Evolutionary conservation across 1,140 invertebrate genomes (phyloP).

Genomic region (Brachionus paranguensis): DNA sequence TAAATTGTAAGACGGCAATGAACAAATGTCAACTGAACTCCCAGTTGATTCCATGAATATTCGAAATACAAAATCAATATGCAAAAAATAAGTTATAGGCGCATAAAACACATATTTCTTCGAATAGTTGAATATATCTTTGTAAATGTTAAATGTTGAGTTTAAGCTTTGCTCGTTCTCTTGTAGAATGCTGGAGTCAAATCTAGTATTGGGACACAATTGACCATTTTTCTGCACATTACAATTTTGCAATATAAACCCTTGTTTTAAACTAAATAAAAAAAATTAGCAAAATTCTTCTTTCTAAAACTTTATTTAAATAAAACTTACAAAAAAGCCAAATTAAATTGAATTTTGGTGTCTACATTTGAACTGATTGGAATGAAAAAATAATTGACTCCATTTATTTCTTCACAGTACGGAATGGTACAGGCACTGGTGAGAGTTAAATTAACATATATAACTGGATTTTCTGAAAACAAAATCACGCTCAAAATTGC

Average conservation of each 20-base stretch:
- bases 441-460: not conserved
- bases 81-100: slow-evolving; percentile 28
- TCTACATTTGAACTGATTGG: not conserved
- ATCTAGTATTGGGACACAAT: slow-evolving; percentile 3
- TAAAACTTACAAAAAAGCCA: slow-evolving; percentile 16
- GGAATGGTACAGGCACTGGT: not conserved
- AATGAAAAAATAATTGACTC: slow-evolving; percentile 16
- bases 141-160: not conserved
- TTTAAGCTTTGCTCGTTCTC: not conserved
- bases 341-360: slow-evolving; percentile 26
- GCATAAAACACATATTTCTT: slow-evolving; percentile 25
- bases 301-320: not conserved
- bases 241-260: not conserved
- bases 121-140: not conserved
- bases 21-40: not conserved
- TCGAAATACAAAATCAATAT: slow-evolving; percentile 22
- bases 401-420: slow-evolving; percentile 35
- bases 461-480: slow-evolving; percentile 4
- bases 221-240: slow-evolving; percentile 6
- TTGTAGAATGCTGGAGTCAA: not conserved
- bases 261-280: not conserved
- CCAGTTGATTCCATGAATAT: not conserved
- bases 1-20: not conserved
- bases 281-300: not conserved
- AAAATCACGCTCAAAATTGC: slow-evolving; percentile 8